Percentiles rank a stretch among this genome's conserved stretches.
These are phyloP conservation scores for Melanaphis sacchari DNA, from an alignment of 1,140 invertebrate genomes.

Conservation along the genomic window DNA sequence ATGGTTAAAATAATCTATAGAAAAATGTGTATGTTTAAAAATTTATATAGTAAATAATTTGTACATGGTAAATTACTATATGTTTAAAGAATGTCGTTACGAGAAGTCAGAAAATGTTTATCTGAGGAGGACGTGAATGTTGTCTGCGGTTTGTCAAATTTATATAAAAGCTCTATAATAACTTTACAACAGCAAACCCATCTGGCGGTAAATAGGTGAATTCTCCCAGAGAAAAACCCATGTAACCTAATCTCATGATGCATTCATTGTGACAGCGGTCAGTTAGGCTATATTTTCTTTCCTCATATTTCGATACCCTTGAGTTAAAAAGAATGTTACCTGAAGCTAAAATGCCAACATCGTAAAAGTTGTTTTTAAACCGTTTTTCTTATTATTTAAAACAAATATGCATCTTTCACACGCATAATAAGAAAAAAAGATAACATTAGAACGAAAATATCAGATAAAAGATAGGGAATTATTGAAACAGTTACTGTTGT, in stretches of 20 bases:
- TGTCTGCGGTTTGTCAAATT: slow-evolving; percentile 7
- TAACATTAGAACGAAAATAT: neutral
- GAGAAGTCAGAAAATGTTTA: neutral
- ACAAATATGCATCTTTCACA: neutral
- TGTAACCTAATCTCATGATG: slow-evolving; percentile 23
- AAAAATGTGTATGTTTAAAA: neutral
- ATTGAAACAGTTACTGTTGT: neutral
- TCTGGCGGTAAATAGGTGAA: neutral
- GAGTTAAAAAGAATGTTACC: neutral
- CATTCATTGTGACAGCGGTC: slow-evolving; percentile 13
- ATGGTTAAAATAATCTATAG: neutral
- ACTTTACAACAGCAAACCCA: neutral
- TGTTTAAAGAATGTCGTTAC: neutral
- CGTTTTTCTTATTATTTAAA: neutral
- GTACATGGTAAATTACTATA: neutral
- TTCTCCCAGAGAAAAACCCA: neutral
- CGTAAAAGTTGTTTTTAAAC: neutral
- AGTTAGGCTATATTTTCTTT: neutral
- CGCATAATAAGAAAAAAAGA: neutral
- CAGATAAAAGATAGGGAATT: too few relatives aligned
- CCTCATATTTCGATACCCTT: neutral
- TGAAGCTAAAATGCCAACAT: neutral
- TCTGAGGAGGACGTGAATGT: neutral
- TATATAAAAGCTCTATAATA: neutral
- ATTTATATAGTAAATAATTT: neutral